Evolutionary conservation across 2,888 invertebrate genomes (phyloP).

Genomic region (Hyposoter didymator): DNA sequence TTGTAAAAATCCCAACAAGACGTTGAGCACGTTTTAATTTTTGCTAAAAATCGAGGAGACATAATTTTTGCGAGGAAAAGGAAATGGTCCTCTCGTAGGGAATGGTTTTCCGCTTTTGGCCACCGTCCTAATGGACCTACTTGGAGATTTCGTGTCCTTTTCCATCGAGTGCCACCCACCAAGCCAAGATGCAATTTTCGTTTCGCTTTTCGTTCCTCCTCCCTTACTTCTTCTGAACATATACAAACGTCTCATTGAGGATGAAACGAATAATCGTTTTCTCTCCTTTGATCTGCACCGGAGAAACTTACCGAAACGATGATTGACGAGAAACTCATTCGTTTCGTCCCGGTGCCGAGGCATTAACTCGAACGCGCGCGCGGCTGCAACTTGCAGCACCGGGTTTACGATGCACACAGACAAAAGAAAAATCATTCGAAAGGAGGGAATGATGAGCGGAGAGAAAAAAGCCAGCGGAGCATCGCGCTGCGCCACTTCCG

Average conservation of each 20-base stretch:
- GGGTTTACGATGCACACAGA: not conserved
- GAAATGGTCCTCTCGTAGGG: slow-evolving; percentile 25
- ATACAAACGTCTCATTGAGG: slow-evolving; percentile 31
- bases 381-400: slow-evolving; percentile 28
- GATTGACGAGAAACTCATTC: slow-evolving; percentile 68
- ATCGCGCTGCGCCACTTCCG: not conserved
- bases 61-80: slow-evolving; percentile 21
- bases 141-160: slow-evolving; percentile 53
- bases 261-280: slow-evolving; percentile 61
- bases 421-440: slow-evolving; percentile 31
- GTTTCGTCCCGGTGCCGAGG: slow-evolving; percentile 36
- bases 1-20: no score
- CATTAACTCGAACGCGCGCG: not conserved
- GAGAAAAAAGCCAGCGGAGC: slow-evolving; percentile 22
- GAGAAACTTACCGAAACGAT: slow-evolving; percentile 53
- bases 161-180: slow-evolving; percentile 58
- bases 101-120: slow-evolving; percentile 52
- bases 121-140: slow-evolving; percentile 51
- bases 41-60: not conserved
- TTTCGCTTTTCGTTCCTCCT: slow-evolving; percentile 33
- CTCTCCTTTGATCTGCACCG: slow-evolving; percentile 63
- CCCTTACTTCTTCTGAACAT: not conserved
- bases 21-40: no score
- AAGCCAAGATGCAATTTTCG: slow-evolving; percentile 56
- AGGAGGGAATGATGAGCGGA: slow-evolving; percentile 11